Evolutionary conservation across 2,888 invertebrate species (phyloP), one percentile per base, ranked within the genome.

Genomic region (Hedya salicella): DNA sequence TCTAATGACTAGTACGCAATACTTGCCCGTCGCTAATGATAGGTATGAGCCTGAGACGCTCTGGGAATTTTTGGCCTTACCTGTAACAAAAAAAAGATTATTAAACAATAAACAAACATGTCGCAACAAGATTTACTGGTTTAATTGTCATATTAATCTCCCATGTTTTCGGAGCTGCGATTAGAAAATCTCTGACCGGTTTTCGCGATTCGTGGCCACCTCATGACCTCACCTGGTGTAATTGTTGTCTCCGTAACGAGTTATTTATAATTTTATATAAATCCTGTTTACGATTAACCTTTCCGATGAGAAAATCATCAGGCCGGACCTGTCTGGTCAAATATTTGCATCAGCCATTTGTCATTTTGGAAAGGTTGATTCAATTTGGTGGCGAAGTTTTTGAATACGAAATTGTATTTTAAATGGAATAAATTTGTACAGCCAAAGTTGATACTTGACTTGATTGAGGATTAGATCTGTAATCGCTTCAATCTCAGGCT

Each of bases 261-360:
- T 83, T 85, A 25, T 25, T 4, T 71, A 25, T 66, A 16, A 46
- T 48, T 46, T 63, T 57, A 57, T 40, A 19, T 67, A 77, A 81
- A 85, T 85, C 86, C 78, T 69, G 85, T 87, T 86, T 83, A 69
- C 65, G 73, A 73, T 75, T 71, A 64, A 73, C 70, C 67, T 83
- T 86, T 88, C 88, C 85, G 86, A 91, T 91, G 91, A 83, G 91
- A 91, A 80, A 78, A 75, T 69, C 72, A 82, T 86, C 88, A 77
- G 73, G 88, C 88, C 85, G 79, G 77, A 83, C 83, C 78, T 72
- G 76, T 82, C 77, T 73, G 76, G 73, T 75, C 71, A 77, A 80
- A 74, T 73, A 86, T 87, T 86, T 83, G 80, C 85, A 83, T 81
- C 71, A 70, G 75, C 73, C 73, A 82, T 85, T 80, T 77, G 73